Conservation (phyloP, 2,888 invertebrate species). For the Limnephilus rhombicus region DNA sequence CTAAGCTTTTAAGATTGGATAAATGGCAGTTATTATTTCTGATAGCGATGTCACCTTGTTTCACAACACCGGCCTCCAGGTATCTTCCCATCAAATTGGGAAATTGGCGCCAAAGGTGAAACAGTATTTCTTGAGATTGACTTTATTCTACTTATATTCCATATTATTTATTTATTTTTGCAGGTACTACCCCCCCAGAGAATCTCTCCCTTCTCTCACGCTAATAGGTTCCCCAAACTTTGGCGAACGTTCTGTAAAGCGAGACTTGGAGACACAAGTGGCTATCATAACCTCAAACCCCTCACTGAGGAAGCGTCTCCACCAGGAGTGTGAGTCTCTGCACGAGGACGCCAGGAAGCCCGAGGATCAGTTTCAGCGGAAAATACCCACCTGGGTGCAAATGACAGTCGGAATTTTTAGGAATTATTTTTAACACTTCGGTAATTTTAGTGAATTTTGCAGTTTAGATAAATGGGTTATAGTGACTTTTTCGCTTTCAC, state of each 20-base stretch:
- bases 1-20: too few species aligned
- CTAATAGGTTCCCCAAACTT: conserved; percentile 97
- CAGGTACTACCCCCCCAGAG: conserved; percentile 87
- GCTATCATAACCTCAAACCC: conserved; percentile 89
- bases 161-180: conserved; percentile 65
- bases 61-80: too few species aligned
- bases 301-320: conserved; percentile 81
- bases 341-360: conserved; percentile 82
- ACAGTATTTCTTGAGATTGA: too few species aligned
- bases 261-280: conserved; percentile 96
- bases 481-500: neutral
- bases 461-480: neutral
- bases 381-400: conserved; percentile 89
- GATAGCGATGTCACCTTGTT: too few species aligned
- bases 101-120: too few species aligned
- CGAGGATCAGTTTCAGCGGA: conserved; percentile 81
- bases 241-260: conserved; percentile 92
- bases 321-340: conserved; percentile 86
- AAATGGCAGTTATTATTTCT: too few species aligned
- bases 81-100: too few species aligned
- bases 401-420: conserved; percentile 86
- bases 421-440: conserved; percentile 81
- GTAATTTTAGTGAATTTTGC: neutral
- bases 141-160: neutral
- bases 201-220: conserved; percentile 86